These are phyloP conservation scores for Ia io DNA, from an alignment of 2,113 vertebrate species.

Conservation along the genomic window DNA sequence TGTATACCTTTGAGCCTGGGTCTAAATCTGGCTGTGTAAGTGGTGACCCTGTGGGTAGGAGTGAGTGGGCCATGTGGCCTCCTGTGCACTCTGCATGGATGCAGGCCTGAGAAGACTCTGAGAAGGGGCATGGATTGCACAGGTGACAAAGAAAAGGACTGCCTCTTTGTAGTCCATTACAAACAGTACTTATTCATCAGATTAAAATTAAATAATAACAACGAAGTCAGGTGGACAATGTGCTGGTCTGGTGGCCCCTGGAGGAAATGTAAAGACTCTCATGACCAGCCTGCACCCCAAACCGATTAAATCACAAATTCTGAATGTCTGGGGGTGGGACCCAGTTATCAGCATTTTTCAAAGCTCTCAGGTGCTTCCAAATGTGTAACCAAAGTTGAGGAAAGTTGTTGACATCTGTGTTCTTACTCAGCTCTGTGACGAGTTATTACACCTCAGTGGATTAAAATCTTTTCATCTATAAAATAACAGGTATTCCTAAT, in stretches of 20 bases:
- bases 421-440: neutral
- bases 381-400: neutral
- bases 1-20: neutral
- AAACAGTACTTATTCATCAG: neutral
- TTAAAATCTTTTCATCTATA: neutral
- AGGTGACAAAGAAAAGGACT: neutral
- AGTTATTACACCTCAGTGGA: neutral
- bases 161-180: neutral
- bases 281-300: neutral
- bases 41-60: neutral
- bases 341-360: neutral
- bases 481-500: neutral
- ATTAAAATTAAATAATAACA: neutral
- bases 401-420: neutral
- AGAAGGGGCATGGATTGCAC: neutral
- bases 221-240: neutral
- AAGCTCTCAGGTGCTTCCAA: neutral
- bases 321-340: neutral
- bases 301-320: neutral
- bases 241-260: neutral
- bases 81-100: neutral
- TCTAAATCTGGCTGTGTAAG: neutral
- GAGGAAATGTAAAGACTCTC: neutral
- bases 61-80: neutral
- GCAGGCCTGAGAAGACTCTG: neutral